Evolutionary conservation across 2,113 vertebrate genomes (phyloP), one percentile per base, ranked within the genome.

Genomic region (Datnioides undecimradiatus): DNA sequence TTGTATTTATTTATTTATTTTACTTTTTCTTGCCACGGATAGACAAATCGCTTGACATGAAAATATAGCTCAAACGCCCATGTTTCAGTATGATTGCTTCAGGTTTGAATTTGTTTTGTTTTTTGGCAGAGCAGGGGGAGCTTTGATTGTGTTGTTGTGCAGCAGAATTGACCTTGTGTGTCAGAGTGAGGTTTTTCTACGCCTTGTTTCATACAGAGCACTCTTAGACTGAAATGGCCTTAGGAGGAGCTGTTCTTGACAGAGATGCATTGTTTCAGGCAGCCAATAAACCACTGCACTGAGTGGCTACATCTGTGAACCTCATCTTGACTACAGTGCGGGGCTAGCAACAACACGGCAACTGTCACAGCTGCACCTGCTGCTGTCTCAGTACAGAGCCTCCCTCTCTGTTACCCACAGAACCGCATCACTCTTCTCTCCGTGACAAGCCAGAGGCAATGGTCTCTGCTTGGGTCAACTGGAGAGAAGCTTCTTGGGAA

Each of bases 351-450:
- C 88, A 94, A 86, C 82, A 1, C 75, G 88, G 93, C 93, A 92
- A 94, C 94, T 95, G 94, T 93, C 93, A 93, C 91, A 85, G 69
- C 87, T 94, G 91, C 95, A 96, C 96, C 96, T 97, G 96, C 96
- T 96, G 94, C 90, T 88, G 89, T 91, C 93, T 95, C 91, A 60
- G 86, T 84, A 91, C 86, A 85, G 87, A 92, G 91, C 88, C 70
- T 91, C 84, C 63, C 89, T 90, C 90, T 87, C 88, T 85, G 79
- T 60, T 87, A 82, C 92, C 91, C 85, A 73, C 63, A 54, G 87
- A 87, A 69, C 92, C 88, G 83, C 93, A 94, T 95, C 95, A 92
- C 94, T 94, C 92, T 85, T 91, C 92, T 91, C 91, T 89, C 87
- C 75, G 66, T 91, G 87, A 92, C 93, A 93, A 85, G 91, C 93